Conservation (phyloP, 1,140 invertebrate genomes). For the Drosophila nasuta region DNA sequence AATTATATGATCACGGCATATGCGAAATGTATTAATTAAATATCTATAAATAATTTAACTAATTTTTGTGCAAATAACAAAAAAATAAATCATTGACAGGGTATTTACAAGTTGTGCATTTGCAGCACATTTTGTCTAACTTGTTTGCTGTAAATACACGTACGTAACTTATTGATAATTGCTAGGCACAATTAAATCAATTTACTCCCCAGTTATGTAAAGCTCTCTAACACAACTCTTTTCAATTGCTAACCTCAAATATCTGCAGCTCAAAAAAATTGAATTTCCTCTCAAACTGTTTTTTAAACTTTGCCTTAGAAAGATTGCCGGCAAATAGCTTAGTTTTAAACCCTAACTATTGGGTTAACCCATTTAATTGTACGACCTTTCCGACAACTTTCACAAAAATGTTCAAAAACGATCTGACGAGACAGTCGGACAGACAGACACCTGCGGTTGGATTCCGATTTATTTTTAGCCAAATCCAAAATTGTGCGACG, state of each 20-base stretch:
- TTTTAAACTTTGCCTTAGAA: too few species aligned
- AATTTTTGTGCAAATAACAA: not conserved
- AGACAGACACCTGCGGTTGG: constrained; percentile 36
- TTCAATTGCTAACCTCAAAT: not conserved
- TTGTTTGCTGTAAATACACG: not conserved
- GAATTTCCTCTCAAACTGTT: not conserved
- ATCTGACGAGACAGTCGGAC: not conserved
- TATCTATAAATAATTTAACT: not conserved
- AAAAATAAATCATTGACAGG: not conserved
- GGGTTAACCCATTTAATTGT: constrained; percentile 20
- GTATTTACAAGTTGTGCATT: not conserved
- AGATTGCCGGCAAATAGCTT: not conserved
- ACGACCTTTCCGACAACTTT: constrained; percentile 46
- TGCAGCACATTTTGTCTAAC: not conserved
- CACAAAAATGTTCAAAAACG: constrained; percentile 23
- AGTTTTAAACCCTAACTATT: constrained; percentile 18
- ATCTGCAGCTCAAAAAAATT: not conserved
- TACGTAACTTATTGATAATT: constrained; percentile 5
- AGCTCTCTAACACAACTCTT: constrained; percentile 4
- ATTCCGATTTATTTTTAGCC: constrained; percentile 60
- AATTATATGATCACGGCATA: not conserved
- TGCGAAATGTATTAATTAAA: not conserved
- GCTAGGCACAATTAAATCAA: constrained; percentile 1
- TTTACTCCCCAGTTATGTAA: not conserved
- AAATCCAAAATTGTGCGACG: constrained; percentile 13